Base-by-base conservation (phyloP, 2,888 invertebrate genomes). In the Xylophagus ater region DNA sequence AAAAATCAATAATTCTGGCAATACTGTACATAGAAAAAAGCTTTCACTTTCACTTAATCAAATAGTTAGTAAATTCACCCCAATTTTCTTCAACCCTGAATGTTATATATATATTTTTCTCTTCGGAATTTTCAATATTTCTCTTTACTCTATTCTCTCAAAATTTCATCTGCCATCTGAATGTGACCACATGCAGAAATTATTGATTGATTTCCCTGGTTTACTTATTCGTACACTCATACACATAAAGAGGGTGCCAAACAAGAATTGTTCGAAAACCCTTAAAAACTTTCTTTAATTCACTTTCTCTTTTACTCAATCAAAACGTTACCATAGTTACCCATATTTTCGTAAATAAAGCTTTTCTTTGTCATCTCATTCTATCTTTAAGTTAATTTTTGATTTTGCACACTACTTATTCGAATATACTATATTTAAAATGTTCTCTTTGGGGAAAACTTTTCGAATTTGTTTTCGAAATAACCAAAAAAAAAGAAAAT, bases 191-290 rank as follows among this genome's bases (percentile, higher is more conserved):
- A 32, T 7, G 17, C 20, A 32, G 31, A 38, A 38, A 38, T 38
- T 38, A 38, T 38, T 38, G 38, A 38, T 38, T 32, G 38, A 14
- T 12, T 12, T 32, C 17, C 14, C 31, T n/a, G n/a, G n/a, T n/a
- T n/a, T n/a, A n/a, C n/a, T n/a, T n/a, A n/a, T n/a, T n/a, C n/a
- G n/a, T n/a, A n/a, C n/a, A n/a, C n/a, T n/a, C n/a, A n/a, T n/a
- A n/a, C n/a, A n/a, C n/a, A n/a, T n/a, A n/a, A n/a, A n/a, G n/a
- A n/a, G n/a, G n/a, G n/a, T n/a, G n/a, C 3, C 20, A 26, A 32
- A 26, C 19, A 8, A 14, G 9, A 14, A 20, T 17, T 12, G 25
- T 34, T 10, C 19, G 10, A 8, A 9, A 7, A 37, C 12, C 25
- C 18, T 18, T 19, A 13, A 9, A n/a, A 13, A n/a, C n/a, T 26